A percentile compares a stretch with the other conserved stretches of the same genome.
These are phyloP conservation scores for Emydocephalus ijimae DNA, from an alignment of 2,113 vertebrate species.

Conservation along the genomic window DNA sequence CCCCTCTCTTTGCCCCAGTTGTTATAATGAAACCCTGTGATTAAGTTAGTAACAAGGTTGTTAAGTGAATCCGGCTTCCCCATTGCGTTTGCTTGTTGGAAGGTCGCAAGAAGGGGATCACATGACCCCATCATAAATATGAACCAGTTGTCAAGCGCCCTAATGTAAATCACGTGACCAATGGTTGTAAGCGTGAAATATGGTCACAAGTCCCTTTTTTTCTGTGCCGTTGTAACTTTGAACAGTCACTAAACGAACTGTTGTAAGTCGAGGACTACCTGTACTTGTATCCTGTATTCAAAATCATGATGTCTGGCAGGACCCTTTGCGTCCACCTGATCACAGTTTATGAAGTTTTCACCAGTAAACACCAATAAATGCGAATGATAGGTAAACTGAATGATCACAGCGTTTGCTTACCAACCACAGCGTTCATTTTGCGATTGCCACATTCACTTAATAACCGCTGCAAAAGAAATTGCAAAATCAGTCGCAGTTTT, in stretches of 20 bases:
- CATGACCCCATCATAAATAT: background rate
- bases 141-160: background rate
- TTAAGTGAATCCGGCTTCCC: background rate
- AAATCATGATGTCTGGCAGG: background rate
- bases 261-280: background rate
- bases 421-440: background rate
- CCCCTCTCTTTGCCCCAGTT: background rate
- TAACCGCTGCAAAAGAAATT: background rate
- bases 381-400: background rate
- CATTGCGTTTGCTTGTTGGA: background rate
- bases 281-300: background rate
- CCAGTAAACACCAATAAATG: background rate
- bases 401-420: background rate
- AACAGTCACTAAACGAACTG: background rate
- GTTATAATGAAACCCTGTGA: background rate
- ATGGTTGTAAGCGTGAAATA: background rate
- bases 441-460: background rate
- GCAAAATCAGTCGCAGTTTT: background rate
- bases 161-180: background rate
- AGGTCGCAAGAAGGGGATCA: background rate
- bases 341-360: background rate
- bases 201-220: background rate
- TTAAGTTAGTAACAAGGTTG: background rate
- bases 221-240: background rate
- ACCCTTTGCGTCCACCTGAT: background rate